Conservation (phyloP, 2,797 vertebrate genomes). For the Characodon lateralis region DNA sequence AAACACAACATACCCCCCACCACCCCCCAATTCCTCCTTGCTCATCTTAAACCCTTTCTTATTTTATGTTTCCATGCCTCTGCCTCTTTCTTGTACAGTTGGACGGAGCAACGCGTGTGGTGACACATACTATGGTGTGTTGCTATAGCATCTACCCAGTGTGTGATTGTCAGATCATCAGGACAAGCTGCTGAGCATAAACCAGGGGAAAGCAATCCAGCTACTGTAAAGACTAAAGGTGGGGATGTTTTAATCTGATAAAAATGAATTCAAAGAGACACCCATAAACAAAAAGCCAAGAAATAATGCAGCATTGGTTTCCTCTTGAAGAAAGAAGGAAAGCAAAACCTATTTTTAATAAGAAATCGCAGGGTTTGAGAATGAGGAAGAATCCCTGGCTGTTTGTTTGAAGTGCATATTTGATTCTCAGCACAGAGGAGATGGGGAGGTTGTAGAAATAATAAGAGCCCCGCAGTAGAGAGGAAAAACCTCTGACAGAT, state of each 20-base stretch:
- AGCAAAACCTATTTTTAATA: constrained; percentile 12
- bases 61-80: constrained; percentile 2
- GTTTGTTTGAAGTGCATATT: constrained; percentile 41
- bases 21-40: not conserved
- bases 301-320: not conserved
- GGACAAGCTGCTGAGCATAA: constrained; percentile 50
- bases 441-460: constrained; percentile 30
- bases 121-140: constrained; percentile 43
- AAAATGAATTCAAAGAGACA: not conserved
- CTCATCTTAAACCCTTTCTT: not conserved
- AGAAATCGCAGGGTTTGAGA: constrained; percentile 31
- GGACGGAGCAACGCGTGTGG: constrained; percentile 9
- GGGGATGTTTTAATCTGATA: constrained; percentile 17
- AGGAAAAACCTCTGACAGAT: constrained; percentile 33
- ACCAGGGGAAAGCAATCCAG: constrained; percentile 20
- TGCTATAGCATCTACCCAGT: constrained; percentile 49
- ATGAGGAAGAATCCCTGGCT: constrained; percentile 1
- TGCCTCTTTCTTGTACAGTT: constrained; percentile 19
- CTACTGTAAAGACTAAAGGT: constrained; percentile 28
- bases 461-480: constrained; percentile 35
- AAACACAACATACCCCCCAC: constrained; percentile 1
- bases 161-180: constrained; percentile 50
- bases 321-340: not conserved
- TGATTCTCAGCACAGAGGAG: constrained; percentile 29
- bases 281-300: not conserved